A percentile compares a stretch with the other conserved stretches of the same genome.
Conservation (phyloP, 2,888 invertebrate genomes). For the Melinopterus prodromus region DNA sequence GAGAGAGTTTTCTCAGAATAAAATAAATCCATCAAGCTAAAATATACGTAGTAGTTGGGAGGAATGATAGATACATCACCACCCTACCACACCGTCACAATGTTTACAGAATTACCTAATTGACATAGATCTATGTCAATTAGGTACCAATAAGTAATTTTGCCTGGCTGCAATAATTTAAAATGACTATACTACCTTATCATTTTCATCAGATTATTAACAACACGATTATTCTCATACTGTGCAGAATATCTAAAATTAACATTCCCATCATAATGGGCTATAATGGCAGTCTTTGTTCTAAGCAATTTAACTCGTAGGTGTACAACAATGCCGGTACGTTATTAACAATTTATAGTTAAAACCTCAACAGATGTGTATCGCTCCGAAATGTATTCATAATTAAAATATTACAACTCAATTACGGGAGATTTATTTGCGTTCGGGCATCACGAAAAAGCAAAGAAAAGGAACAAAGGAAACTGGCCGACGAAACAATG, state of each 20-base stretch:
- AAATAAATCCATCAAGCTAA: no score
- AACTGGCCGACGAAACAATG: neutral
- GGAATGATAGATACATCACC: no score
- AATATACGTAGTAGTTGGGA: no score
- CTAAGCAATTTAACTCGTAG: neutral
- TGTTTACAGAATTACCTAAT: no score
- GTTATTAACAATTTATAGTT: neutral
- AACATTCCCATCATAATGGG: neutral
- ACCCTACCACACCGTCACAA: no score
- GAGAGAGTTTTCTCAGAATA: no score
- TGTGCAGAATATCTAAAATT: neutral
- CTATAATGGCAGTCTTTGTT: neutral
- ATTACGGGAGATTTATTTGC: constrained; percentile 4
- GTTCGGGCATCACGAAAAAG: neutral
- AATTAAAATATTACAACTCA: constrained; percentile 4
- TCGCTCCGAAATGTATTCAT: neutral
- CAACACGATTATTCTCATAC: neutral
- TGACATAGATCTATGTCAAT: no score
- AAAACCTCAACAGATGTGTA: neutral
- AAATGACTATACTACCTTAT: no score
- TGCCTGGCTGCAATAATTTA: no score
- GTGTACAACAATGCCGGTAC: no score
- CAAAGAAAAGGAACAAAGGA: constrained; percentile 4
- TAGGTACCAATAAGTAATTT: no score
- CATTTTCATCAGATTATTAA: neutral